phyloP scores from a whole-genome alignment of 2,797 vertebrate genomes.

The Leptoclinus maculatus region DNA sequence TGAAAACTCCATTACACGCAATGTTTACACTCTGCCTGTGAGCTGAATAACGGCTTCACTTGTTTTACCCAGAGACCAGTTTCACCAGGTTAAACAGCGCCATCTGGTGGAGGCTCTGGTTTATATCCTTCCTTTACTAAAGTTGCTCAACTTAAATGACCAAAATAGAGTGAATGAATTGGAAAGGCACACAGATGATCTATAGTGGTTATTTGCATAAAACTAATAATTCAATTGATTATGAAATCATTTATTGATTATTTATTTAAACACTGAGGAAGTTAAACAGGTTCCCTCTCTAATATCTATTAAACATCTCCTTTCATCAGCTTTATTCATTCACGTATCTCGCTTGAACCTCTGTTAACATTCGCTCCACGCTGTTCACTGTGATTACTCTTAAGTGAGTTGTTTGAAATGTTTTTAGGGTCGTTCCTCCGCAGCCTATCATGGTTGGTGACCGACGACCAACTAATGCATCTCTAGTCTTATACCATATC shows the following conservation, averaged over 20 bases:
- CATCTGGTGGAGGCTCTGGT: slow-evolving; percentile 52
- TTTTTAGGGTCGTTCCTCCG: background rate
- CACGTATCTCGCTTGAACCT: too few species aligned
- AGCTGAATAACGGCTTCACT: slow-evolving; percentile 16
- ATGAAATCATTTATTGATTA: too few species aligned
- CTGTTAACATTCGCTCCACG: too few species aligned
- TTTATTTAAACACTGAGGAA: background rate
- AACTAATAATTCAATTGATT: too few species aligned
- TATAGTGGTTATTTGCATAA: background rate
- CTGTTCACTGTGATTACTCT: background rate
- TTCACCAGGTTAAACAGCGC: slow-evolving; percentile 24
- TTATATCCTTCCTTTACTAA: background rate
- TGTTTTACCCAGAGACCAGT: background rate
- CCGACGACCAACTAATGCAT: background rate
- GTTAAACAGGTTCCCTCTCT: background rate
- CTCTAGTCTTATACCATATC: background rate
- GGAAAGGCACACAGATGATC: too few species aligned
- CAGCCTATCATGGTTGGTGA: background rate
- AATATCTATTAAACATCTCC: too few species aligned
- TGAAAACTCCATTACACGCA: slow-evolving; percentile 3
- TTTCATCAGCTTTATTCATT: too few species aligned
- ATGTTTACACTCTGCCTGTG: slow-evolving; percentile 4
- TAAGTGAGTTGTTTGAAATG: too few species aligned
- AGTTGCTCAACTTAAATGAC: background rate
- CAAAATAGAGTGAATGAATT: background rate